Evolutionary conservation across 64 coral and sea anemone species (phyloP).

Genomic region (Orbicella faveolata): DNA sequence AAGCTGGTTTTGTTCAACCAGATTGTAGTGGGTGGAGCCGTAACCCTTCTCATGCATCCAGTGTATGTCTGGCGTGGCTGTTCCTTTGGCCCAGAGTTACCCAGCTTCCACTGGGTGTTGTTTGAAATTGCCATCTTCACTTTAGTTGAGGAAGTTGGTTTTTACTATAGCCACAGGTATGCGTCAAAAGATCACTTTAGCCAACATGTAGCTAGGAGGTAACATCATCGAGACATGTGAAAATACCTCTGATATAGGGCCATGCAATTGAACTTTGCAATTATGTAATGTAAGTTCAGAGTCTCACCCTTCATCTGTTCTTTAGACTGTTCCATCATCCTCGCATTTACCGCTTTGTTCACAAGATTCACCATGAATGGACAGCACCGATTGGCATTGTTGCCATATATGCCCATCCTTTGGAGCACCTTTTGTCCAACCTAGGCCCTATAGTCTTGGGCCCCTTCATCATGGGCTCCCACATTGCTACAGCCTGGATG

Average conservation of each 20-base stretch:
- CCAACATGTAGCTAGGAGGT: not conserved
- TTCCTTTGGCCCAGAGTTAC: slow-evolving; percentile 72
- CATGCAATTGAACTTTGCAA: too few species aligned
- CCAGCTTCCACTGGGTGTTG: slow-evolving; percentile 94
- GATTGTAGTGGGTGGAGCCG: slow-evolving; percentile 43
- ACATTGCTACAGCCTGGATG: slow-evolving; percentile 92
- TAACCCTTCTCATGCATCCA: slow-evolving; percentile 21
- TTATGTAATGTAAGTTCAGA: too few species aligned
- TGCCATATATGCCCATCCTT: slow-evolving; percentile 80
- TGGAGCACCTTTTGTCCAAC: slow-evolving; percentile 93
- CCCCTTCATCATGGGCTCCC: slow-evolving; percentile 93
- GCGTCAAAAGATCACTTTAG: not conserved
- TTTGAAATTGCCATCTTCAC: slow-evolving; percentile 85
- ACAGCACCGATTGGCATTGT: slow-evolving; percentile 88
- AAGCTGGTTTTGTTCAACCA: slow-evolving; percentile 91
- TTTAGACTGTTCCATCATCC: slow-evolving; percentile 89
- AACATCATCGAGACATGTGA: not conserved
- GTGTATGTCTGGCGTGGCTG: slow-evolving; percentile 70
- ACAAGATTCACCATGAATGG: slow-evolving; percentile 97
- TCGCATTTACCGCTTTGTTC: slow-evolving; percentile 86
- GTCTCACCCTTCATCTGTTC: not conserved
- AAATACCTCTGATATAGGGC: too few species aligned
- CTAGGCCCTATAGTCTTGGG: slow-evolving; percentile 79
- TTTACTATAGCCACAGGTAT: slow-evolving; percentile 97
- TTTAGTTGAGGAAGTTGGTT: slow-evolving; percentile 90